These are phyloP conservation scores for Folsomia candida DNA, from an alignment of 2,888 invertebrate genomes.

Conservation along the genomic window DNA sequence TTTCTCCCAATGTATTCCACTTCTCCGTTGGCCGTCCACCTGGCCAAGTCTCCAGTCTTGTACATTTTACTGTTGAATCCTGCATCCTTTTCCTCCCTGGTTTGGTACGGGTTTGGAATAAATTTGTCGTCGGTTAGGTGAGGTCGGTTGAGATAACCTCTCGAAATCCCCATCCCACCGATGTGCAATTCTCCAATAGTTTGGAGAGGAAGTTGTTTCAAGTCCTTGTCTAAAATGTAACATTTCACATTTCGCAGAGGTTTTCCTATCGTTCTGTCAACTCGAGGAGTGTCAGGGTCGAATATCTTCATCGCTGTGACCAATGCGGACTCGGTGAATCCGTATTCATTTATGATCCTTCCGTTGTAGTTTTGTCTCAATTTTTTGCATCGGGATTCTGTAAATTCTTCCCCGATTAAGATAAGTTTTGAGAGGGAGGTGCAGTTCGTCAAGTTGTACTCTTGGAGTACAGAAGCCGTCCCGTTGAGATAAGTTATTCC, in stretches of 20 bases:
- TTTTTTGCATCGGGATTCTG: too few relatives aligned
- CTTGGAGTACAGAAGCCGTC: slow-evolving; percentile 17
- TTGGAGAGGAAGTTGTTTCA: slow-evolving; percentile 69
- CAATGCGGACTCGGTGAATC: slow-evolving; percentile 14
- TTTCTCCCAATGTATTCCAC: too few relatives aligned
- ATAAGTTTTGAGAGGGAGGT: too few relatives aligned
- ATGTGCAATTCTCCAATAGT: slow-evolving; percentile 79
- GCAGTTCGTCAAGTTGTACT: slow-evolving; percentile 14
- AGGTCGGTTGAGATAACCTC: slow-evolving; percentile 65
- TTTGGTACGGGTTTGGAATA: slow-evolving; percentile 8
- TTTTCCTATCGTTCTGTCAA: slow-evolving; percentile 17
- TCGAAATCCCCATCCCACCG: slow-evolving; percentile 74
- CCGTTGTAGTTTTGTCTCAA: slow-evolving; percentile 2
- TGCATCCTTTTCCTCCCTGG: not conserved
- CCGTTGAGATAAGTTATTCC: slow-evolving; percentile 18
- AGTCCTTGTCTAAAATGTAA: slow-evolving; percentile 73
- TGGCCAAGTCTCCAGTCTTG: slow-evolving; percentile 20
- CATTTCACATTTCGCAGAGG: slow-evolving; percentile 77
- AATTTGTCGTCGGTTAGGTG: slow-evolving; percentile 7
- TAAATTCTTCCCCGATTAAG: too few relatives aligned
- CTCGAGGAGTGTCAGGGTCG: not conserved
- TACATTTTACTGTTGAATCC: not conserved
- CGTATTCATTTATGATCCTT: slow-evolving; percentile 12
- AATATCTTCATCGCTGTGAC: slow-evolving; percentile 12
- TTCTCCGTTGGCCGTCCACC: slow-evolving; percentile 13